Evolutionary conservation across 2,797 vertebrate genomes (phyloP), one percentile per base, ranked within the genome.

Genomic region (Channallabes apus): DNA sequence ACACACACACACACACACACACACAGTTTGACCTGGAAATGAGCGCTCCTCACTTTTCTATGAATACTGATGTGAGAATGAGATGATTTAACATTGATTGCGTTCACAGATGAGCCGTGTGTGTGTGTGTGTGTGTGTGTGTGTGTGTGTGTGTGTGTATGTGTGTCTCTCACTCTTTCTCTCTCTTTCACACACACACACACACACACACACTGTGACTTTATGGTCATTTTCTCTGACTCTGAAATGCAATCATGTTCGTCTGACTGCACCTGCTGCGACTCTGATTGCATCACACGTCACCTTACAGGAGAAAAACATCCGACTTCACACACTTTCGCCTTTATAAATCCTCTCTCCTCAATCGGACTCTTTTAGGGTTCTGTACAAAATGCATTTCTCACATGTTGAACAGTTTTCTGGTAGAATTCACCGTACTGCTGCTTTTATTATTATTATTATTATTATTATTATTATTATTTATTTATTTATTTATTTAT

Each of bases 41-140:
- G 80, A 82, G 64, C 72, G 46, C 62, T 27, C 12, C 61, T 82
- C 41, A 75, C 64, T 68, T 77, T 77, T 51, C 80, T 32, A 86
- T 86, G 84, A 86, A 86, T 86, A 82, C 80, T 82, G 72, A 86
- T 78, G 54, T 72, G 71, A 38, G 71, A 68, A 77, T 61, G 46
- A 69, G 62, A 86, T 54, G 80, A 82, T 82, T 68, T 77, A 24
- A 51, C 18, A 38, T 41, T 86, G 84, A 86, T 82, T 80, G 77
- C 38, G 8, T 80, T 80, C 69, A 22, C 14, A 6, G 72, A 75
- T 75, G 69, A 64, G 78, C 24, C 38, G 5, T 56, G 41, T 46
- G 41, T 46, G 41, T 46, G 41, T 46, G 41, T 46, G 8, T 41
- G 41, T 41, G 41, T 41, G 41, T 46, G 41, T 46, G 41, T 46